These are phyloP conservation scores for Gila robusta DNA, from an alignment of 2,797 vertebrate species.

Conservation along the genomic window DNA sequence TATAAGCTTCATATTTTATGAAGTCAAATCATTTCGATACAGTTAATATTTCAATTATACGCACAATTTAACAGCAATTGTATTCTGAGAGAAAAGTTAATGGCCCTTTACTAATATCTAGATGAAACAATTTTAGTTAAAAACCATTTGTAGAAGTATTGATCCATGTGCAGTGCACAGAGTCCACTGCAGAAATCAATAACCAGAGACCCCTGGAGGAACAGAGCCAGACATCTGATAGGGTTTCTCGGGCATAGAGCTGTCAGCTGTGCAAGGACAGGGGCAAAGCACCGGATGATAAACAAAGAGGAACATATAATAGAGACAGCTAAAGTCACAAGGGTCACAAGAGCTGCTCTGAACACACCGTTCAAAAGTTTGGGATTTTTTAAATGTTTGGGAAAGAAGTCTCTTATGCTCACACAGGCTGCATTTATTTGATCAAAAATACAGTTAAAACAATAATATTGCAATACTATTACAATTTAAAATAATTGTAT, in stretches of 20 bases:
- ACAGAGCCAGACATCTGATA: slow-evolving; percentile 39
- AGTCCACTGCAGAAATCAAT: slow-evolving; percentile 70
- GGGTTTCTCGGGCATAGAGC: slow-evolving; percentile 45
- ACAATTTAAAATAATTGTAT: not conserved
- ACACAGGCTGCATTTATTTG: not conserved
- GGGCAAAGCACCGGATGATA: slow-evolving; percentile 14
- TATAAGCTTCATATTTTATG: not conserved
- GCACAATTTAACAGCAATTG: not conserved
- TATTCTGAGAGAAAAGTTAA: not conserved
- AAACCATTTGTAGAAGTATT: slow-evolving; percentile 23
- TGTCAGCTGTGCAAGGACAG: slow-evolving; percentile 28
- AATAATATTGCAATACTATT: not conserved
- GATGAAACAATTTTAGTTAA: slow-evolving; percentile 3
- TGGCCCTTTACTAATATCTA: slow-evolving; percentile 26
- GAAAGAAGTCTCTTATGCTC: not conserved
- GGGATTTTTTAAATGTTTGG: not conserved
- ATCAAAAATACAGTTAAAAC: not conserved
- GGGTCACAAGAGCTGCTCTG: not conserved
- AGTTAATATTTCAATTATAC: not conserved
- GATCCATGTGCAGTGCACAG: slow-evolving; percentile 49
- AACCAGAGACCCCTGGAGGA: slow-evolving; percentile 66
- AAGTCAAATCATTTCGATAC: not conserved
- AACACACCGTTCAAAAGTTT: not conserved
- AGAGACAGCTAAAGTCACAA: slow-evolving; percentile 22
- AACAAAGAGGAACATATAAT: slow-evolving; percentile 22